Percentiles rank a stretch among this genome's conserved stretches.
These are phyloP conservation scores for Butastur rufipennis DNA, from an alignment of 2,113 vertebrate genomes.

Conservation along the genomic window DNA sequence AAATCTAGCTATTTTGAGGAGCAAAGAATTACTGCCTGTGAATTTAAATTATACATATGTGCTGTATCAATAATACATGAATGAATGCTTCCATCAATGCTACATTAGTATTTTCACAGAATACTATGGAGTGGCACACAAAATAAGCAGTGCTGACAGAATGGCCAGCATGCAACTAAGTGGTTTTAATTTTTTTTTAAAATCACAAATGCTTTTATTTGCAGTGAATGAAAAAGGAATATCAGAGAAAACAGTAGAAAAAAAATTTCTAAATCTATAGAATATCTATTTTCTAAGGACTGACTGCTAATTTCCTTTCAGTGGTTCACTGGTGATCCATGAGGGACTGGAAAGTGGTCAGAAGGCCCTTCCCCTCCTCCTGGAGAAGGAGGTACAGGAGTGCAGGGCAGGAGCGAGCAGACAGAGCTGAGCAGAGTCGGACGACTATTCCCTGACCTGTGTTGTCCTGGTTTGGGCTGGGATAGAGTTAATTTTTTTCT, in stretches of 20 bases:
- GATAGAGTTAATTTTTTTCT: too few relatives aligned
- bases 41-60: slow-evolving; percentile 16
- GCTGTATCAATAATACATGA: not conserved
- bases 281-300: not conserved
- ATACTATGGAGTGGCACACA: not conserved
- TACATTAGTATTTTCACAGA: not conserved
- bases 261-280: not conserved
- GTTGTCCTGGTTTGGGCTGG: too few relatives aligned
- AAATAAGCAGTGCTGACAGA: not conserved
- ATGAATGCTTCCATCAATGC: not conserved
- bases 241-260: not conserved
- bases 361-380: not conserved
- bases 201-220: not conserved
- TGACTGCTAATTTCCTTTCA: not conserved
- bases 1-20: not conserved
- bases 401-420: not conserved
- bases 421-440: not conserved
- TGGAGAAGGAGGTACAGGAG: not conserved
- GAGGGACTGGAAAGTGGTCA: not conserved
- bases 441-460: not conserved
- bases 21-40: not conserved
- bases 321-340: not conserved
- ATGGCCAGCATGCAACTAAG: not conserved
- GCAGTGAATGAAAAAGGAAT: not conserved
- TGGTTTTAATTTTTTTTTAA: not conserved